Conservation (phyloP, 2,888 invertebrate species). For the Cataglyphis albicans region DNA sequence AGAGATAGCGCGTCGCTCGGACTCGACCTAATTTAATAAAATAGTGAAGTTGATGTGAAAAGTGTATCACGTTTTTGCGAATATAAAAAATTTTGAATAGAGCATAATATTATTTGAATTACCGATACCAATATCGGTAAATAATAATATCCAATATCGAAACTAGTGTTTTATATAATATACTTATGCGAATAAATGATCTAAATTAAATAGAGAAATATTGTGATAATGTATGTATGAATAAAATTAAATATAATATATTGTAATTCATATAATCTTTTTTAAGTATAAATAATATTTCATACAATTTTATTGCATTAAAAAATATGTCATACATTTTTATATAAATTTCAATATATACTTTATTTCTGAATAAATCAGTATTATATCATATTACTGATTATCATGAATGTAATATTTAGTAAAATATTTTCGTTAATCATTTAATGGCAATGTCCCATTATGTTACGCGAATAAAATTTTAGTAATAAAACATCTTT, state of each 20-base stretch:
- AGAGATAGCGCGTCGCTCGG: slow-evolving; percentile 7
- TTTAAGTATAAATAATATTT: too few relatives aligned
- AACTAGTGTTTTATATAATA: not conserved
- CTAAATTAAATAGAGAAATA: too few relatives aligned
- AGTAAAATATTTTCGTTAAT: slow-evolving; percentile 1
- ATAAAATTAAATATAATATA: too few relatives aligned
- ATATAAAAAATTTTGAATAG: not conserved
- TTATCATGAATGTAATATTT: slow-evolving; percentile 3
- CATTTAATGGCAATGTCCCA: not conserved
- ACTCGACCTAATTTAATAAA: slow-evolving; percentile 28
- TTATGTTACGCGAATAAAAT: not conserved
- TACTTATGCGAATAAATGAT: too few relatives aligned
- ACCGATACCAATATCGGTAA: not conserved
- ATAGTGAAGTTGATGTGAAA: not conserved
- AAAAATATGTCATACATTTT: slow-evolving; percentile 11
- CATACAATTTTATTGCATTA: not conserved
- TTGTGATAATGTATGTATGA: too few relatives aligned
- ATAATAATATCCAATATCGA: not conserved
- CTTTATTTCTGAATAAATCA: slow-evolving; percentile 6
- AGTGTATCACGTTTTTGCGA: not conserved
- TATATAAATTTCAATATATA: not conserved
- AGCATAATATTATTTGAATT: not conserved
- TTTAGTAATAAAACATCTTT: not conserved
- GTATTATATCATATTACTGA: not conserved
- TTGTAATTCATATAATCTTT: too few relatives aligned